Conservation (phyloP, 2,888 invertebrate genomes). For the Ormyrus rosae region DNA sequence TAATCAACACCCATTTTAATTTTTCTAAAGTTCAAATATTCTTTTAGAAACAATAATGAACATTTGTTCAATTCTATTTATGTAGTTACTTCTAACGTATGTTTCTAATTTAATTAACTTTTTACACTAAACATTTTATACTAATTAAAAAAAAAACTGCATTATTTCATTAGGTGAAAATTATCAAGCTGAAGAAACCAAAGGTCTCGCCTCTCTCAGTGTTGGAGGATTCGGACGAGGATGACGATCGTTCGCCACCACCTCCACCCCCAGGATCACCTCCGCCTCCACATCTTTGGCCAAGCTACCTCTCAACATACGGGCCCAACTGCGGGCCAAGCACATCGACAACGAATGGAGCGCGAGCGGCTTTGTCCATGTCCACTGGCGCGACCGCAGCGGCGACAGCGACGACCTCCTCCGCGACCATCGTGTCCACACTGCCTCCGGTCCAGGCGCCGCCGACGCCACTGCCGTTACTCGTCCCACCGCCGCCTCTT, state of each 20-base stretch:
- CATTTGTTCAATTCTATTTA: too few species aligned
- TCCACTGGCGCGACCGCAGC: background rate
- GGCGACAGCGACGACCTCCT: constrained; percentile 50
- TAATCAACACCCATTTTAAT: too few species aligned
- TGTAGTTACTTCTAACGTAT: too few species aligned
- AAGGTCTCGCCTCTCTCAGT: constrained; percentile 71
- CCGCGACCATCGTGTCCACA: constrained; percentile 36
- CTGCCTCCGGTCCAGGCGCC: constrained; percentile 67
- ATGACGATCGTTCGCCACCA: constrained; percentile 79
- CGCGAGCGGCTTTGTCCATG: background rate
- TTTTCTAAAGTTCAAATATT: too few species aligned
- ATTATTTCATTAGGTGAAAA: constrained; percentile 73
- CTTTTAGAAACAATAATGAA: too few species aligned
- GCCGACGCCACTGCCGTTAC: constrained; percentile 73
- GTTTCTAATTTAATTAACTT: too few species aligned
- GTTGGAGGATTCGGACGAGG: constrained; percentile 77
- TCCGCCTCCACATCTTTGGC: constrained; percentile 78
- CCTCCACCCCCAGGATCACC: constrained; percentile 81
- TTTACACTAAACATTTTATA: background rate
- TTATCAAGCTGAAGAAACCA: constrained; percentile 74
- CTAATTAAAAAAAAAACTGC: background rate
- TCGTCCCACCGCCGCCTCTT: constrained; percentile 72
- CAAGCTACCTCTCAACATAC: constrained; percentile 68
- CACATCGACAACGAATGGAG: background rate
- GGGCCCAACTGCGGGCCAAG: background rate